Evolutionary conservation across 2,888 invertebrate species (phyloP), one percentile per base, ranked within the genome.

Genomic region (Meiosimyza decipiens): DNA sequence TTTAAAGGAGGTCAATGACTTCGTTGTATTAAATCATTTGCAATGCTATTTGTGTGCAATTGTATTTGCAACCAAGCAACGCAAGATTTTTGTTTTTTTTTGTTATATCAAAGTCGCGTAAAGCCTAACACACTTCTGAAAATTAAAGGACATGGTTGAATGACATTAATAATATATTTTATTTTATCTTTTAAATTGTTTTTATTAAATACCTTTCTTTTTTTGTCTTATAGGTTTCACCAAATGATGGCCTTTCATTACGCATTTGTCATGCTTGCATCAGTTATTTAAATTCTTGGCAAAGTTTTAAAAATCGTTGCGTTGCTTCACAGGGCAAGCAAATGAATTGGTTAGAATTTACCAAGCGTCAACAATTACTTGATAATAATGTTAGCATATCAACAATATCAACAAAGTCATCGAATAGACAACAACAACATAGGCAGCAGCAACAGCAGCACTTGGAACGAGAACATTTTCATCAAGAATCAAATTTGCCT

Each of bases 291-390:
- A 87, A 87, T 77, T 87, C 87, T 59, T 87, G 87, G 87, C 87
- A 87, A 80, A 87, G 87, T 76, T 87, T 87, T 78, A 87, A 87
- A 72, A 87, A 87, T 81, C 87, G 87, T 52, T 87, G 87, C 77
- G 75, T 86, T 52, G 82, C 84, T 68, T 83, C 87, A 15, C 87
- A 87, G 74, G 74, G 77, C 50, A 87, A 87, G 78, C 87, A 87
- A 74, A 82, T 82, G 50, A 83, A 82, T 72, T 87, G 86, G 86
- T 77, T 86, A 75, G 86, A 87, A 47, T 77, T 78, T 49, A 77
- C 77, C 12, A 82, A 81, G 62, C 77, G 77, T 50, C 80, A 72
- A 69, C 77, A 77, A 40, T 72, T 74, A 70, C 78, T 77, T 28
- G 79, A 78, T 68, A 82, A 79, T 70, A 79, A 77, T 76, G 72